Evolutionary conservation across 2,113 vertebrate species (phyloP), one percentile per base, ranked within the genome.

Genomic region (Oryzias melastigma): DNA sequence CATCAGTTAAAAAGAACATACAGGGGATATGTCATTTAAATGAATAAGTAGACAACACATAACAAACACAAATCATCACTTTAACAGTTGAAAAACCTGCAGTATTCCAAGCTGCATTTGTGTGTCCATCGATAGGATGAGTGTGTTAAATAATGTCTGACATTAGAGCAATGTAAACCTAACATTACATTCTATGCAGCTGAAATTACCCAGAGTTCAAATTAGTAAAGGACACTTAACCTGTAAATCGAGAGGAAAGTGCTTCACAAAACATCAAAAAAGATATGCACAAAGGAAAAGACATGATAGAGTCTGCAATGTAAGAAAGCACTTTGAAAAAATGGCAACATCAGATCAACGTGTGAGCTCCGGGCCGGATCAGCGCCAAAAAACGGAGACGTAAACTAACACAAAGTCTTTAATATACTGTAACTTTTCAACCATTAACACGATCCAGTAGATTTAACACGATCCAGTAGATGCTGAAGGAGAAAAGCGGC

Each of bases 181-280:
- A 68, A 65, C 64, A 47, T 69, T 83, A 85, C 80, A 89, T 83
- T 85, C 80, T 16, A 66, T 74, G 73, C 52, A 73, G 73, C 79
- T 72, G 52, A 69, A 65, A 77, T 16, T 49, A 61, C 12, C 22
- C 52, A 73, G 66, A 69, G 71, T 76, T 73, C 65, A 76, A 81
- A 7, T 67, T 62, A 51, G 12, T 18, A 19, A 91, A 90, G 87
- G 84, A 86, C 89, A 90, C 88, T 90, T 87, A 62, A 86, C 68
- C 54, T 58, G 60, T 57, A 71, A 69, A 82, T 47, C 8, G 45
- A 15, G 72, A 68, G 55, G 55, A 86, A 85, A 77, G 73, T 72
- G 71, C 58, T 65, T 73, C 7, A 71, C 44, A 49, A 67, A 62
- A 15, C 54, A 57, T 1, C 50, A 43, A 52, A 29, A 53, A 27